Conservation (phyloP, 35 echinoderm and acorn worm species). For the Ptychodera flava region DNA sequence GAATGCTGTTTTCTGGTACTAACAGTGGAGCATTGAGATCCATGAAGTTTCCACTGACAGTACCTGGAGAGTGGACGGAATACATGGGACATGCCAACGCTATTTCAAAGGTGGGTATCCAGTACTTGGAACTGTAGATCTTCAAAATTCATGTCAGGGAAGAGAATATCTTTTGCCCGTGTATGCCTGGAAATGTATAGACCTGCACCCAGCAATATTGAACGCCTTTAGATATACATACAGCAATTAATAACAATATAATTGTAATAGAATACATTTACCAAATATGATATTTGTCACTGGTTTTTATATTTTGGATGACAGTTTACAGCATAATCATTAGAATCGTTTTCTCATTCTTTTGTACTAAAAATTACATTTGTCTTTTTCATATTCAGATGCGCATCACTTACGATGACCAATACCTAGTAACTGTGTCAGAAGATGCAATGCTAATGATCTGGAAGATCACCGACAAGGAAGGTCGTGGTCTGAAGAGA, state of each 20-base stretch:
- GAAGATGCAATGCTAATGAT: slow-evolving; percentile 97
- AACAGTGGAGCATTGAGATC: slow-evolving; percentile 68
- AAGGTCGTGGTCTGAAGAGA: slow-evolving; percentile 83
- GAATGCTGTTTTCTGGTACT: slow-evolving; percentile 98
- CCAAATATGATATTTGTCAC: background rate
- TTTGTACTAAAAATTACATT: too few relatives aligned
- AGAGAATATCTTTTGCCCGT: too few relatives aligned
- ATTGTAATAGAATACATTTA: background rate
- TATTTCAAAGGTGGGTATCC: slow-evolving; percentile 93
- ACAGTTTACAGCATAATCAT: too few relatives aligned
- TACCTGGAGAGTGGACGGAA: slow-evolving; percentile 93
- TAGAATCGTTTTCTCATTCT: too few relatives aligned
- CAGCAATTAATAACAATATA: background rate
- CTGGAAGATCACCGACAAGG: slow-evolving; percentile 99
- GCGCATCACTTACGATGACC: slow-evolving; percentile 95
- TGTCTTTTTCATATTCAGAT: too few relatives aligned
- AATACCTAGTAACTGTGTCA: slow-evolving; percentile 89
- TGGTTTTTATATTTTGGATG: too few relatives aligned
- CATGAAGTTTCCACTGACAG: slow-evolving; percentile 80
- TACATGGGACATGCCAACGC: slow-evolving; percentile 73
- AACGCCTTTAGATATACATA: background rate
- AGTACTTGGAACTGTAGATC: too few relatives aligned
- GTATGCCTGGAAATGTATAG: background rate
- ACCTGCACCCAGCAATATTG: background rate
- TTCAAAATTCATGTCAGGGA: too few relatives aligned